Evolutionary conservation across 2,888 invertebrate genomes (phyloP).

Genomic region (Athrips mouffetella): DNA sequence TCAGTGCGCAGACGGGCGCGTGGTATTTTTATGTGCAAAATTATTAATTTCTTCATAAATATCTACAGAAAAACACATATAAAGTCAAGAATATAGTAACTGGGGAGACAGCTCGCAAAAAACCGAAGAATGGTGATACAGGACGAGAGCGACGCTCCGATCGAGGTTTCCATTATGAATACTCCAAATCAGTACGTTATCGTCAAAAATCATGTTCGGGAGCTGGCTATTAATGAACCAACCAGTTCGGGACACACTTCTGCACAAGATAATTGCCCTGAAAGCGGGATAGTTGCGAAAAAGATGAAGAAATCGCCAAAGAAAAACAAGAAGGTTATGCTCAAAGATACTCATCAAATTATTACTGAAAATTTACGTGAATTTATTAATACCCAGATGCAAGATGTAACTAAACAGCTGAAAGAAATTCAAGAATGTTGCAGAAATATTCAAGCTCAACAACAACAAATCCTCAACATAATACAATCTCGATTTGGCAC

Average conservation of each 20-base stretch:
- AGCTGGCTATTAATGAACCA: constrained; percentile 27
- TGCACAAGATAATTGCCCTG: constrained; percentile 16
- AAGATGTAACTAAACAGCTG: no score
- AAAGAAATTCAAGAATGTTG: constrained; percentile 57
- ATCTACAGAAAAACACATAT: background rate
- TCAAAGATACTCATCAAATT: constrained; percentile 13
- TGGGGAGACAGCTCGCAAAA: background rate
- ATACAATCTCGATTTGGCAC: constrained; percentile 16
- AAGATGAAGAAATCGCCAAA: constrained; percentile 6
- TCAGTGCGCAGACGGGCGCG: constrained; percentile 8
- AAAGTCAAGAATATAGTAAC: background rate
- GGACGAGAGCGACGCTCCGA: constrained; percentile 10
- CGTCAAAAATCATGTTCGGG: constrained; percentile 48
- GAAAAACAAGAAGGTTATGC: background rate
- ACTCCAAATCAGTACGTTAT: constrained; percentile 29
- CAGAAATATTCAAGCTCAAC: constrained; percentile 57
- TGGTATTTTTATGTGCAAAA: constrained; percentile 12
- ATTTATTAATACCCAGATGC: no score
- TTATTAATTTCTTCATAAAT: background rate
- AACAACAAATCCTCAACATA: constrained; percentile 43
- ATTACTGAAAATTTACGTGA: no score
- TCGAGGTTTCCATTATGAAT: constrained; percentile 7
- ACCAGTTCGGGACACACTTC: constrained; percentile 17
- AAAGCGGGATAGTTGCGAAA: constrained; percentile 12
- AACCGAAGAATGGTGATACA: constrained; percentile 15